These are phyloP conservation scores for Neopipo cinnamomea DNA, from an alignment of 2,113 vertebrate genomes.

Conservation along the genomic window DNA sequence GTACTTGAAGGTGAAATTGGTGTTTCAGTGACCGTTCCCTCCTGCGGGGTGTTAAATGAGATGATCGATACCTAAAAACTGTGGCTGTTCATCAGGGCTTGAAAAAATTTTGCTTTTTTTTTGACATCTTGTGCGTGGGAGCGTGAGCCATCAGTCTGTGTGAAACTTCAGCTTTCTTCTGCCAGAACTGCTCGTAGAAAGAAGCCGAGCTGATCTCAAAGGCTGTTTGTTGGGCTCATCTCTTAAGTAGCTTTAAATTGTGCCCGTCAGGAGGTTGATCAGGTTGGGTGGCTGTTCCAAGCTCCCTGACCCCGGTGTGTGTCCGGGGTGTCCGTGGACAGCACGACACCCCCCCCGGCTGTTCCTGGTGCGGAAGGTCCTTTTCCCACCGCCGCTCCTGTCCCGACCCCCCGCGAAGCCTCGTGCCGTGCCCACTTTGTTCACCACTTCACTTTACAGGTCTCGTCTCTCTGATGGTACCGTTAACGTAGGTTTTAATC, in stretches of 20 bases:
- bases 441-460: constrained; percentile 16
- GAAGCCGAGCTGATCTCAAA: neutral
- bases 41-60: neutral
- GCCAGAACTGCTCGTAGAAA: neutral
- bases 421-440: neutral
- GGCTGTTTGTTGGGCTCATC: neutral
- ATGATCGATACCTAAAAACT: neutral
- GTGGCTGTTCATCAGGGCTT: constrained; percentile 45
- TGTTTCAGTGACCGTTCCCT: neutral
- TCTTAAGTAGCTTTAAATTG: neutral
- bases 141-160: constrained; percentile 35
- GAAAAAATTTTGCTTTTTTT: neutral
- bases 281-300: neutral
- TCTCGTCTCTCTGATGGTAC: constrained; percentile 55
- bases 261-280: neutral
- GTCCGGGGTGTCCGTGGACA: accelerated
- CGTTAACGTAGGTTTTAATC: neutral
- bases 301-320: neutral
- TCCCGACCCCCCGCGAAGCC: neutral
- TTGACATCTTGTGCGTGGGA: neutral
- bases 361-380: neutral
- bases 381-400: neutral
- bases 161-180: constrained; percentile 16
- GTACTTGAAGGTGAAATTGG: neutral
- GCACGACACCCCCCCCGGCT: neutral